Evolutionary conservation across 2,797 vertebrate genomes (phyloP).

Genomic region (Poecilia picta): DNA sequence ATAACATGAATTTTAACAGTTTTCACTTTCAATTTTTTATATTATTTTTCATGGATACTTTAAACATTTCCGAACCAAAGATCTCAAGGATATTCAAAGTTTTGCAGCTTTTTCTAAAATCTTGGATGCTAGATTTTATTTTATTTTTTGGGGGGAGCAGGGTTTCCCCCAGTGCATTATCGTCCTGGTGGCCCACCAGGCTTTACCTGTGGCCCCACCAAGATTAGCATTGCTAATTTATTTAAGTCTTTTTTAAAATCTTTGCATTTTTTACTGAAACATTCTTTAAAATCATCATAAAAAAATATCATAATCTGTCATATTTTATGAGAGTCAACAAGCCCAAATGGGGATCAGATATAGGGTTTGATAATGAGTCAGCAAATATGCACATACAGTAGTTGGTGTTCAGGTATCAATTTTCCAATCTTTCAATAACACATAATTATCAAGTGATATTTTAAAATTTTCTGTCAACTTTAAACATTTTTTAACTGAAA

Average conservation of each 20-base stretch:
- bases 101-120: slow-evolving; percentile 5
- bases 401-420: no score
- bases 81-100: not conserved
- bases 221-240: no score
- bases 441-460: no score
- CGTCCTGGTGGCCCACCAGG: no score
- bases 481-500: no score
- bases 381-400: not conserved
- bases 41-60: not conserved
- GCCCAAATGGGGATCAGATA: not conserved
- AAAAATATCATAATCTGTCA: not conserved
- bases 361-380: not conserved
- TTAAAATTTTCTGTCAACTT: no score
- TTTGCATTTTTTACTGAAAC: no score
- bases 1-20: not conserved
- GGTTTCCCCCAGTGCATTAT: no score
- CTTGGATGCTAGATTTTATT: not conserved
- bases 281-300: no score
- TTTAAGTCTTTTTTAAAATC: no score
- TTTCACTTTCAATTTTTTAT: not conserved
- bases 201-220: no score
- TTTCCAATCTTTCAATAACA: no score
- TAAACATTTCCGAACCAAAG: not conserved
- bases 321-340: not conserved
- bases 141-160: not conserved